Evolutionary conservation across 2,888 invertebrate genomes (phyloP).

Genomic region (Metalampra italica): DNA sequence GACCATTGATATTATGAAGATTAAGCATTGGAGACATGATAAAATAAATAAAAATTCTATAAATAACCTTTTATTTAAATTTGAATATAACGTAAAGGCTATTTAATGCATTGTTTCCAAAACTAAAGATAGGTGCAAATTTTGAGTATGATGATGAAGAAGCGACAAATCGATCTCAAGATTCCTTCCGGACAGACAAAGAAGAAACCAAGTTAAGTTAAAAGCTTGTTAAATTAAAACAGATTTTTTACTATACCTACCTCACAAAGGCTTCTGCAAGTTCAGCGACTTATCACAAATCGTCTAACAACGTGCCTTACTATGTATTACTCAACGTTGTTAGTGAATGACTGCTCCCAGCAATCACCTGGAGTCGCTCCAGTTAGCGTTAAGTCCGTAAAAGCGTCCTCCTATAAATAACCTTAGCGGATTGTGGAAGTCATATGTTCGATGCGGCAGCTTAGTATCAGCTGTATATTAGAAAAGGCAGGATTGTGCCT

Average conservation of each 20-base stretch:
- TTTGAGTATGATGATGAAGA: no score
- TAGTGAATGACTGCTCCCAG: slow-evolving; percentile 15
- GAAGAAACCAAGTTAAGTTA: no score
- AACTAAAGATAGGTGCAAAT: no score
- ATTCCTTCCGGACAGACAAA: no score
- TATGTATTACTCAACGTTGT: background rate
- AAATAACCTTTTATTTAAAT: no score
- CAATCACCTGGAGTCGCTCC: slow-evolving; percentile 16
- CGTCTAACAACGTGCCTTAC: background rate
- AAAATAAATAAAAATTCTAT: no score
- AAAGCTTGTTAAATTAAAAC: background rate
- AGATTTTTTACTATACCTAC: no score
- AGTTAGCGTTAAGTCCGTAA: slow-evolving; percentile 8
- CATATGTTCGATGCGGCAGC: background rate
- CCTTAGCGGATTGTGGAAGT: background rate
- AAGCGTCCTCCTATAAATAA: background rate
- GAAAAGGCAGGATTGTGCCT: background rate
- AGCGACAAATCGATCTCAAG: no score
- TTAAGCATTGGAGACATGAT: no score
- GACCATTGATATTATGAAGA: no score
- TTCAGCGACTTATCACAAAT: slow-evolving; percentile 1
- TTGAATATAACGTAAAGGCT: no score
- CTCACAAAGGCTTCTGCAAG: background rate
- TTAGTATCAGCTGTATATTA: background rate
- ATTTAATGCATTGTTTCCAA: no score